Conservation (phyloP, 1,140 invertebrate genomes). For the Eriocheir sinensis region DNA sequence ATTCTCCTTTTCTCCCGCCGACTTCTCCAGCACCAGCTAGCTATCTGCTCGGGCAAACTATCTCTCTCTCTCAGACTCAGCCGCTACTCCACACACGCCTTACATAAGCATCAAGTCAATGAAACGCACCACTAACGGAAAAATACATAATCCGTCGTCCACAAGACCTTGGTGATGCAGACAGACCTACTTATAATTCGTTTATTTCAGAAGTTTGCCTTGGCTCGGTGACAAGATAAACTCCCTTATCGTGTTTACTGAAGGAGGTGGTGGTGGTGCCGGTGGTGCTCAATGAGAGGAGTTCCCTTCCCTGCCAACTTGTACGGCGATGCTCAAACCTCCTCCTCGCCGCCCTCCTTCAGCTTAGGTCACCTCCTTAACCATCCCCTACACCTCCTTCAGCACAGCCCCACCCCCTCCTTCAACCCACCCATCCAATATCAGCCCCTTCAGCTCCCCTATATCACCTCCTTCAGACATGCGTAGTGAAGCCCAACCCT, state of each 20-base stretch:
- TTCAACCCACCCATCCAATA: too few relatives aligned
- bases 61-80: too few relatives aligned
- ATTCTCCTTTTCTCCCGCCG: too few relatives aligned
- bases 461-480: neutral
- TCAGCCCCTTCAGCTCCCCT: neutral
- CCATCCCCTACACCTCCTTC: neutral
- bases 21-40: too few relatives aligned
- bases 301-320: slow-evolving; percentile 9
- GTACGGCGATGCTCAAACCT: neutral
- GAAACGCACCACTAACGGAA: too few relatives aligned
- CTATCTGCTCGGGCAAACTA: too few relatives aligned
- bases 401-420: neutral
- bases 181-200: too few relatives aligned
- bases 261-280: neutral
- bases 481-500: too few relatives aligned
- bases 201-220: neutral
- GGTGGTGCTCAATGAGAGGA: neutral
- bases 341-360: neutral
- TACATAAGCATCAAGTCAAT: too few relatives aligned
- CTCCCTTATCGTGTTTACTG: neutral
- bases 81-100: too few relatives aligned
- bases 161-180: too few relatives aligned
- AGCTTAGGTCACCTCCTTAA: neutral
- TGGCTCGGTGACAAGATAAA: neutral
- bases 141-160: too few relatives aligned